Conservation (phyloP, 2,113 vertebrate genomes). For the Shinisaurus crocodilurus region DNA sequence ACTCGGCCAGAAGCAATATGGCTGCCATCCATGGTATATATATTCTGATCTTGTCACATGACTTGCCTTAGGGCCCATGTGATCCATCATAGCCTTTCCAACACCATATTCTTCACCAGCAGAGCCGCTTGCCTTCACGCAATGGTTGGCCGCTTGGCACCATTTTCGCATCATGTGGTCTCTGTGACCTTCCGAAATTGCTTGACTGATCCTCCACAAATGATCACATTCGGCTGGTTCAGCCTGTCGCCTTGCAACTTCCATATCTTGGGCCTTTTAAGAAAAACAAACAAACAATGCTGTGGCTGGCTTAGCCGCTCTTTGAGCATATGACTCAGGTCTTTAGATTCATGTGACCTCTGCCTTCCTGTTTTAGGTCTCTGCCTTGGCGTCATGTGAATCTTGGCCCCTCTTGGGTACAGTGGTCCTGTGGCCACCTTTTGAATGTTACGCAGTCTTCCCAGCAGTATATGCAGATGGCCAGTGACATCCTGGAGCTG, state of each 20-base stretch:
- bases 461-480: background rate
- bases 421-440: background rate
- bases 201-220: background rate
- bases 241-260: background rate
- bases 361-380: background rate
- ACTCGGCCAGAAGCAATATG: background rate
- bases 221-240: background rate
- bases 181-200: background rate
- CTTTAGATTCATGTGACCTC: background rate
- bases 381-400: background rate
- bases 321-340: background rate
- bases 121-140: background rate
- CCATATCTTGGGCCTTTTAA: too few relatives aligned
- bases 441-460: background rate
- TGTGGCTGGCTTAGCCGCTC: background rate
- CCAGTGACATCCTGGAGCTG: too few relatives aligned
- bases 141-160: too few relatives aligned
- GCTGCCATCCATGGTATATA: fast-evolving
- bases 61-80: background rate
- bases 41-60: too few relatives aligned
- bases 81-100: background rate
- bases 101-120: background rate
- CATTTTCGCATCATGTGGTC: background rate
- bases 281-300: background rate
- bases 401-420: background rate